These are phyloP conservation scores for Ophioninae sp. DNA, from an alignment of 2,888 invertebrate genomes.

Conservation along the genomic window DNA sequence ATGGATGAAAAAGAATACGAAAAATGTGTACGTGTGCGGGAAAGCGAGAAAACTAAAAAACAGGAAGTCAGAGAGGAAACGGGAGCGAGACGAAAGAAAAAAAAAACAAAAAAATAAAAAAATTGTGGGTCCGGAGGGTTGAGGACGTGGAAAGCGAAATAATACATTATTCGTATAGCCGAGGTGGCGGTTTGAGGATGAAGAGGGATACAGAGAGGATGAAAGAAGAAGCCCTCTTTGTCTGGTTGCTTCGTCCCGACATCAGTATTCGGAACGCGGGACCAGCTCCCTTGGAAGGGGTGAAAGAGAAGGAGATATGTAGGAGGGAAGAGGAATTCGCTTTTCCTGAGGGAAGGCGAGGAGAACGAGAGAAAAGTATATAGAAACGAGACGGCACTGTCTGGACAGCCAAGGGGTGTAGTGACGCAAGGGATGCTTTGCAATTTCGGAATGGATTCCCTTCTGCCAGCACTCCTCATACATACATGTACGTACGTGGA, in stretches of 20 bases:
- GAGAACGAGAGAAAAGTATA: slow-evolving; percentile 61
- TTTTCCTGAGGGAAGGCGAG: slow-evolving; percentile 77
- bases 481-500: slow-evolving; percentile 52
- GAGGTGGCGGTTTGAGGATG: slow-evolving; percentile 70
- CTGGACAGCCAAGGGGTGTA: slow-evolving; percentile 62
- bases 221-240: slow-evolving; percentile 74
- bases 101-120: slow-evolving; percentile 36
- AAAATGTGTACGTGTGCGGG: slow-evolving; percentile 45
- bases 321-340: slow-evolving; percentile 66
- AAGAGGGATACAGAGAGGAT: slow-evolving; percentile 56
- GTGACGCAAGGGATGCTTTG: slow-evolving; percentile 75
- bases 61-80: slow-evolving; percentile 47
- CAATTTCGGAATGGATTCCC: slow-evolving; percentile 81
- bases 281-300: slow-evolving; percentile 63
- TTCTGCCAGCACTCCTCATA: slow-evolving; percentile 67
- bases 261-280: slow-evolving; percentile 79
- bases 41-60: slow-evolving; percentile 44
- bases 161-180: slow-evolving; percentile 79
- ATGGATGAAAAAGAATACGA: slow-evolving; percentile 8
- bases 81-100: slow-evolving; percentile 39
- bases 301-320: slow-evolving; percentile 8
- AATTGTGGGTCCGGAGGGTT: slow-evolving; percentile 1
- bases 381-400: slow-evolving; percentile 59
- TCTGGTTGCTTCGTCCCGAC: slow-evolving; percentile 75
- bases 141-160: slow-evolving; percentile 63